These are phyloP conservation scores for Steatornis caripensis DNA, from an alignment of 2,113 vertebrate species.

Conservation along the genomic window DNA sequence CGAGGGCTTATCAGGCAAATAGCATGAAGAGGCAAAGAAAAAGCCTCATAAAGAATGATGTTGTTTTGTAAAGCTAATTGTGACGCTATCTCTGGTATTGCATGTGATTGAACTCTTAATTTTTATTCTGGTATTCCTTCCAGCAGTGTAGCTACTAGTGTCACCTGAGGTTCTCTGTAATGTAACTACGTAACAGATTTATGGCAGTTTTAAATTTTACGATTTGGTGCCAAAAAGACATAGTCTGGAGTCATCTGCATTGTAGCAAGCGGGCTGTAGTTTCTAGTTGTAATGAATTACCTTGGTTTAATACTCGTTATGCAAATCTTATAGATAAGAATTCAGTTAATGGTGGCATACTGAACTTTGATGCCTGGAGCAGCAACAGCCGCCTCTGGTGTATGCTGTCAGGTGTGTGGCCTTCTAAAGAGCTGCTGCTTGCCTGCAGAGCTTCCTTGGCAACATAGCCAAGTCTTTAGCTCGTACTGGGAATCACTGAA, in stretches of 20 bases:
- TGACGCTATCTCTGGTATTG: slow-evolving; percentile 37
- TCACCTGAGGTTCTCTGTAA: slow-evolving; percentile 17
- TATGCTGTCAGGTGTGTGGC: neutral
- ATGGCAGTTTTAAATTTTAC: neutral
- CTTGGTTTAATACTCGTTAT: neutral
- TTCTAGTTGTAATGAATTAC: neutral
- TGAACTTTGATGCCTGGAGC: neutral
- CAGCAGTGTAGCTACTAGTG: neutral
- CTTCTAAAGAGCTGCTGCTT: neutral
- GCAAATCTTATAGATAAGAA: neutral
- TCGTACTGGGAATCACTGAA: neutral
- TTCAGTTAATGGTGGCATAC: neutral
- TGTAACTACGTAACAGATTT: neutral
- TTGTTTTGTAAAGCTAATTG: slow-evolving; percentile 59
- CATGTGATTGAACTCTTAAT: slow-evolving; percentile 58
- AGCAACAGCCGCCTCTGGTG: neutral
- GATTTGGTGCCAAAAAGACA: neutral
- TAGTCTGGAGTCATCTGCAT: neutral
- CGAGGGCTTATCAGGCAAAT: slow-evolving; percentile 63
- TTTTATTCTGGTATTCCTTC: slow-evolving; percentile 58
- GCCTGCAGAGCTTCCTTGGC: neutral
- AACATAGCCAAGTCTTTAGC: neutral
- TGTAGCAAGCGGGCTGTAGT: neutral
- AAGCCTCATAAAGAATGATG: slow-evolving; percentile 18
- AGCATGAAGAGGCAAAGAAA: slow-evolving; percentile 35